Conservation (phyloP, 2,888 invertebrate species). For the Pachymerium ferrugineum region DNA sequence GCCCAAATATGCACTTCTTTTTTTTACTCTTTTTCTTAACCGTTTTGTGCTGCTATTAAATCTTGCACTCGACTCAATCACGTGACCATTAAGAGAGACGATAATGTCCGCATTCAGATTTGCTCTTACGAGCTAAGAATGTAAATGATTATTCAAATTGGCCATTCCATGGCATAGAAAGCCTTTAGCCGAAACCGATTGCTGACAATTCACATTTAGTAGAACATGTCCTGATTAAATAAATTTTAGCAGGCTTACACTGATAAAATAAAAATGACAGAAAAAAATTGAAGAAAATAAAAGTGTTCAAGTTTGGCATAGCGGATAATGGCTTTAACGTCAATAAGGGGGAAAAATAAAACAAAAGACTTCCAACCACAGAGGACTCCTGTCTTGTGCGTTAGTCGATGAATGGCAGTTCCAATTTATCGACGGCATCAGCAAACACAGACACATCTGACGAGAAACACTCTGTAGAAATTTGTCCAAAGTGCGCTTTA, state of each 20-base stretch:
- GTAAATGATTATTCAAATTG: constrained; percentile 22
- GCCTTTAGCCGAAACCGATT: not conserved
- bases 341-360: too few relatives aligned
- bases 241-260: not conserved
- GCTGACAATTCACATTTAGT: constrained; percentile 14
- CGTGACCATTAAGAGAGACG: constrained; percentile 14
- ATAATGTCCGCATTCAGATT: constrained; percentile 16
- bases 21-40: too few relatives aligned
- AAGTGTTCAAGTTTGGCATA: too few relatives aligned
- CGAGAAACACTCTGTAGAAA: not conserved
- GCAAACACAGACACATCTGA: not conserved
- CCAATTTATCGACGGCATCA: not conserved
- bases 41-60: not conserved
- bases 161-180: constrained; percentile 1
- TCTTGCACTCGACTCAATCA: constrained; percentile 11
- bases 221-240: not conserved
- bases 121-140: constrained; percentile 15
- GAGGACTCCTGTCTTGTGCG: not conserved
- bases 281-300: not conserved
- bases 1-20: not conserved
- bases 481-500: not conserved
- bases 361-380: not conserved
- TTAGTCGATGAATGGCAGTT: not conserved
- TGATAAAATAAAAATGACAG: not conserved
- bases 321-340: too few relatives aligned